These are phyloP conservation scores for Labia minor DNA, from an alignment of 2,888 invertebrate species.

Conservation along the genomic window DNA sequence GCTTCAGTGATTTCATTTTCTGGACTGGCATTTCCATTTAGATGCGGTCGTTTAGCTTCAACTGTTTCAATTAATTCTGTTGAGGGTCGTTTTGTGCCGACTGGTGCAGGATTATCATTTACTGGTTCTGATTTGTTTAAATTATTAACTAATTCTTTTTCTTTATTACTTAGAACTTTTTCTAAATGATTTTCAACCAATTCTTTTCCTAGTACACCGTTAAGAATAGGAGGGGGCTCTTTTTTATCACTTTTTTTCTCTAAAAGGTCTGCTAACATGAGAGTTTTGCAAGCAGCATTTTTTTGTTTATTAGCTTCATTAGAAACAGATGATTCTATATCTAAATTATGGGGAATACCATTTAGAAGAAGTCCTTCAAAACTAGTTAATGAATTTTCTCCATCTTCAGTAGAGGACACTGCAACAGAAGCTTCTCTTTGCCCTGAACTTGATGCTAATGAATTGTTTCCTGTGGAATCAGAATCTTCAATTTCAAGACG, in stretches of 20 bases:
- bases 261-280: conserved; percentile 70
- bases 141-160: conserved; percentile 48
- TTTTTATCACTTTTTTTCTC: conserved; percentile 60
- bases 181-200: conserved; percentile 42
- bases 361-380: conserved; percentile 52
- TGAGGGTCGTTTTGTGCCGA: conserved; percentile 19
- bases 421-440: conserved; percentile 38
- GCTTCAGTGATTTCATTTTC: background rate
- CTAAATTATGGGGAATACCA: conserved; percentile 42
- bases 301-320: conserved; percentile 40
- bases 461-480: conserved; percentile 43
- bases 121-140: conserved; percentile 23
- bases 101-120: conserved; percentile 19
- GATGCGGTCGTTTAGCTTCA: conserved; percentile 20
- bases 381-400: conserved; percentile 50
- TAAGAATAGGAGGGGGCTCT: conserved; percentile 42
- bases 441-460: conserved; percentile 46
- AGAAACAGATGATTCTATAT: conserved; percentile 39
- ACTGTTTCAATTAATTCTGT: background rate
- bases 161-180: conserved; percentile 26
- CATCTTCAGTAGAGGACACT: conserved; percentile 43
- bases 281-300: conserved; percentile 41
- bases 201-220: conserved; percentile 47
- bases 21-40: conserved; percentile 23
- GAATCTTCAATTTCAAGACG: conserved; percentile 38